Evolutionary conservation across 2,113 vertebrate genomes (phyloP), one percentile per base, ranked within the genome.

Genomic region (Helogale parvula): DNA sequence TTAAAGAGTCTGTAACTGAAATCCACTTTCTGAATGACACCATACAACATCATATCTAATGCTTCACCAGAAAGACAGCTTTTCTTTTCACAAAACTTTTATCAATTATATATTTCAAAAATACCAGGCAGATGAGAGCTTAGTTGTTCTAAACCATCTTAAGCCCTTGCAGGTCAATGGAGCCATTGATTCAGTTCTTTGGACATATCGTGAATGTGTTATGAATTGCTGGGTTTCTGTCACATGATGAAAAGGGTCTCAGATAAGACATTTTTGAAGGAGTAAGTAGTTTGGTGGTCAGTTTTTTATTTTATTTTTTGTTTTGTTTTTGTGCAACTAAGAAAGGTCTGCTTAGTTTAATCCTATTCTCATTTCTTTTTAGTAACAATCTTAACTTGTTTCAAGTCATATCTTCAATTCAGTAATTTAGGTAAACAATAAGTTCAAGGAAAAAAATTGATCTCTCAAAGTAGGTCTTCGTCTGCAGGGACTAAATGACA

Each of bases 371-470:
- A 31, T 5, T 96, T 47, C 52, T 94, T 96, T 97, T 96, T 95
- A n/a, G 41, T 72, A 97, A 41, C 21, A 95, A 0, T 14, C 9
- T 94, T 84, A 25, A 85, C 1, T 9, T 84, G 0, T 74, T 97
- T 96, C 69, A 96, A 84, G 6, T 76, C 63, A 50, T 88, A 12
- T 95, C 45, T 93, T 97, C 29, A 93, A 23, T 92, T 88, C 57
- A 79, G 77, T 92, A 97, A 97, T 92, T 82, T 93, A 96, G 97
- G 41, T 88, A 97, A 98, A 97, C 3, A 13, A 27, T 91, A 98
- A 97, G 45, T 33, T 96, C 21, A 93, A 27, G 83, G 83, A 79
- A 68, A 79, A 97, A 97, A 95, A 84, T 65, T 83, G 77, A 60
- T 91, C 6, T 0, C 52, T 57, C 65, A 97, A 96, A 92, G 63